A percentile compares a stretch with the other conserved stretches of the same genome.
These are phyloP conservation scores for Hemibates koningsi DNA, from an alignment of 2,113 vertebrate genomes.

Conservation along the genomic window DNA sequence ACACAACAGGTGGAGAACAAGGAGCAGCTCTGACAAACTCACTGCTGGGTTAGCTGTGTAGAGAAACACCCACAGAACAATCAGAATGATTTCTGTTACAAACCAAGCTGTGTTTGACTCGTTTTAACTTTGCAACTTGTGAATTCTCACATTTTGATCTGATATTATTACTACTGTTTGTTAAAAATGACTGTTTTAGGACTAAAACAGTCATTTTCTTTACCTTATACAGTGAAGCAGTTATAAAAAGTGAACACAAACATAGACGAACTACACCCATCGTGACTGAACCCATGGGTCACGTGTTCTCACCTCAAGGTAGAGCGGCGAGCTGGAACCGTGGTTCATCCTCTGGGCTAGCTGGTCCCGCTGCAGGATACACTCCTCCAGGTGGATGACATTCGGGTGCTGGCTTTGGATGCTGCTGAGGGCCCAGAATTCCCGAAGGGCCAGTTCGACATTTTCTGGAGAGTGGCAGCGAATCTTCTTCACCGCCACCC, in stretches of 20 bases:
- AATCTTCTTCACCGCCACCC: constrained; percentile 96
- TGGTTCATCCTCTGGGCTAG: constrained; percentile 95
- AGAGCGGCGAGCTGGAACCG: constrained; percentile 89
- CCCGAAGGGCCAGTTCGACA: constrained; percentile 92
- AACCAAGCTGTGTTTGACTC: not conserved
- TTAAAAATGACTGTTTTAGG: not conserved
- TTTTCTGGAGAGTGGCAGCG: constrained; percentile 96
- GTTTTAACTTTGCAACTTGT: not conserved
- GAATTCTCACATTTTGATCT: not conserved
- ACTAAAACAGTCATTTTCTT: not conserved
- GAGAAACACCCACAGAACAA: accelerated
- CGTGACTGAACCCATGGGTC: accelerated
- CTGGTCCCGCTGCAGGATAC: constrained; percentile 90
- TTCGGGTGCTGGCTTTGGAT: constrained; percentile 98
- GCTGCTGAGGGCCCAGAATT: constrained; percentile 98
- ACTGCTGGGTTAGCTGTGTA: not conserved
- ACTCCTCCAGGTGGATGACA: constrained; percentile 97
- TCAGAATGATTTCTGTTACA: accelerated
- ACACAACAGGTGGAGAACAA: not conserved
- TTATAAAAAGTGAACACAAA: not conserved
- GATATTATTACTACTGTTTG: not conserved
- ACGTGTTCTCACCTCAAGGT: constrained; percentile 80
- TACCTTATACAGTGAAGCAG: not conserved
- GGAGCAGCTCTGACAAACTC: not conserved
- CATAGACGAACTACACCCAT: not conserved